These are phyloP conservation scores for Hoplias malabaricus DNA, from an alignment of 2,113 vertebrate species.

Conservation along the genomic window DNA sequence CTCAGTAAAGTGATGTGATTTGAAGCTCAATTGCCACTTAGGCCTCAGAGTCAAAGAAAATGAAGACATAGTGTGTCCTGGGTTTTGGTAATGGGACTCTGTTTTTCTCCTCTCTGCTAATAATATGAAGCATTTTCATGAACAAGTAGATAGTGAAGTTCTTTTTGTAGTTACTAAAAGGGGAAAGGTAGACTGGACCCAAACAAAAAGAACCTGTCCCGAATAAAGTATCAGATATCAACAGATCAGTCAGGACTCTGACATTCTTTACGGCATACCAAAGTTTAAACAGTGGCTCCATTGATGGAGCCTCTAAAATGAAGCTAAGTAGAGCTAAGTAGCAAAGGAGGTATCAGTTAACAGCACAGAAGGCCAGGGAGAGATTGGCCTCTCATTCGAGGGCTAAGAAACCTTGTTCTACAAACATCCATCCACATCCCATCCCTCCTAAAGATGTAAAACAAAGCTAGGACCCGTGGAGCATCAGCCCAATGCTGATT, in stretches of 20 bases:
- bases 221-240: constrained; percentile 31
- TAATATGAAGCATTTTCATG: constrained; percentile 1
- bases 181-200: constrained; percentile 10
- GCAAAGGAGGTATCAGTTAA: constrained; percentile 29
- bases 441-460: neutral
- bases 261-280: constrained; percentile 37
- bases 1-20: neutral
- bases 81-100: neutral
- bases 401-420: neutral
- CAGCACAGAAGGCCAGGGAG: constrained; percentile 9
- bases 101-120: neutral
- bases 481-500: neutral
- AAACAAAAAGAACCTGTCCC: constrained; percentile 39
- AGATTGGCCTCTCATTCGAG: neutral
- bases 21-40: neutral
- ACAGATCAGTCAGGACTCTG: constrained; percentile 21
- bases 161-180: neutral
- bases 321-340: constrained; percentile 9
- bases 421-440: neutral
- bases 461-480: neutral
- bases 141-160: neutral
- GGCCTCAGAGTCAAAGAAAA: neutral
- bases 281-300: constrained; percentile 38
- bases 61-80: neutral
- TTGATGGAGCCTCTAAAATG: constrained; percentile 9